Conservation (phyloP, 92 coral and sea anemone species). For the Porites evermanni region DNA sequence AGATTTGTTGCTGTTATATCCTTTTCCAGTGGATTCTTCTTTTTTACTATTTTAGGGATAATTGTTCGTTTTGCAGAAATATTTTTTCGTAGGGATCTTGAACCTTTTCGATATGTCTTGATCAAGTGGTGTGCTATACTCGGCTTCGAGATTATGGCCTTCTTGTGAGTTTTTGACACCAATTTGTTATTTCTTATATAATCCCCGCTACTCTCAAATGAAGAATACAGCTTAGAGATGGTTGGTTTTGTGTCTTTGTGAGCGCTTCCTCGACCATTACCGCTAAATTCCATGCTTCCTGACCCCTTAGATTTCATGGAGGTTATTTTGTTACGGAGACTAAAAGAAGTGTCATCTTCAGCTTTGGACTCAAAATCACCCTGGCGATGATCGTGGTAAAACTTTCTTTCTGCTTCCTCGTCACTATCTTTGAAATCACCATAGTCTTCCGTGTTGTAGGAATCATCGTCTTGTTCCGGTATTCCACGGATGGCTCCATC, state of each 20-base stretch:
- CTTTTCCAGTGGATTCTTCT: neutral
- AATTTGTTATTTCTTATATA: neutral
- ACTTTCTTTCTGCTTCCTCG: conserved; percentile 65
- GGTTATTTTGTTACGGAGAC: conserved; percentile 55
- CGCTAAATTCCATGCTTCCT: conserved; percentile 3
- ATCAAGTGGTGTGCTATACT: neutral
- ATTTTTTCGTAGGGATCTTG: neutral
- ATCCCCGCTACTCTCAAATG: conserved; percentile 13
- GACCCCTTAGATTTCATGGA: neutral
- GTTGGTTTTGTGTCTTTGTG: neutral
- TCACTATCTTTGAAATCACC: conserved; percentile 92
- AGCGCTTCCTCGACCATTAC: neutral
- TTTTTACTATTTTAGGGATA: neutral
- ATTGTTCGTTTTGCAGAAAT: neutral
- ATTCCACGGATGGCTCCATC: conserved; percentile 52
- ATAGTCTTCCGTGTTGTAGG: conserved; percentile 65
- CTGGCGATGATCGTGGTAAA: conserved; percentile 40
- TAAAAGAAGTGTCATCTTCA: conserved; percentile 41
- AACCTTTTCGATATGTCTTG: neutral
- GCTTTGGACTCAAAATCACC: conserved; percentile 37
- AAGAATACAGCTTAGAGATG: neutral
- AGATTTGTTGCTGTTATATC: neutral
- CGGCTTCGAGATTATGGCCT: neutral
- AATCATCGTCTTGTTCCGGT: conserved; percentile 26
- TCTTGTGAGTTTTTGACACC: neutral